A percentile compares a stretch with the other conserved stretches of the same genome.
phyloP scores from a whole-genome alignment of 1,140 invertebrate genomes.

The Nixonia krombeini region DNA sequence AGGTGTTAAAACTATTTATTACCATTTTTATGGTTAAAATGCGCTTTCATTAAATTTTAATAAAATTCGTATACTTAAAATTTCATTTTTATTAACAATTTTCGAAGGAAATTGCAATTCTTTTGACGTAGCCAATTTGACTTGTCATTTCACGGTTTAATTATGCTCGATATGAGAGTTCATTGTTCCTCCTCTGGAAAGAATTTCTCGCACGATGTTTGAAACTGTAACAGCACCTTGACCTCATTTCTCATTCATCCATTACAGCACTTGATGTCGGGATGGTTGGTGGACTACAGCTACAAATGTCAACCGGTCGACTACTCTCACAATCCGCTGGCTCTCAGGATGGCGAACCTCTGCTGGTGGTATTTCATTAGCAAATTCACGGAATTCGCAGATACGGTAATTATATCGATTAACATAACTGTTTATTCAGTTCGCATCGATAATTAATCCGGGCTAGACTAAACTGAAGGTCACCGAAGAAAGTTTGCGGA shows the following conservation, averaged over 20 bases:
- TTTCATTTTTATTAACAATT: too few species aligned
- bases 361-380: slow-evolving; percentile 98
- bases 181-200: background rate
- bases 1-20: too few species aligned
- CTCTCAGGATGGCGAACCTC: slow-evolving; percentile 88
- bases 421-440: slow-evolving; percentile 3
- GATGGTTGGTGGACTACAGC: slow-evolving; percentile 91
- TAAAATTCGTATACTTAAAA: too few species aligned
- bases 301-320: slow-evolving; percentile 94
- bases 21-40: too few species aligned
- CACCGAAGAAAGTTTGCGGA: too few species aligned
- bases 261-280: slow-evolving; percentile 86
- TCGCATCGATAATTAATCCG: background rate
- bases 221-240: slow-evolving; percentile 24
- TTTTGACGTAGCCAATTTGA: too few species aligned
- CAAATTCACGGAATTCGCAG: slow-evolving; percentile 95
- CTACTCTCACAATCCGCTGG: slow-evolving; percentile 82
- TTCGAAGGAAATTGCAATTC: too few species aligned
- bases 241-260: slow-evolving; percentile 37
- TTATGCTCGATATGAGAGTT: background rate
- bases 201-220: background rate
- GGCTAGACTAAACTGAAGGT: background rate
- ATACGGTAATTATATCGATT: slow-evolving; percentile 91
- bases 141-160: too few species aligned
- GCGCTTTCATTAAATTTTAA: background rate